Evolutionary conservation across 2,113 vertebrate species (phyloP), one percentile per base, ranked within the genome.

Genomic region (Heterochromis multidens): DNA sequence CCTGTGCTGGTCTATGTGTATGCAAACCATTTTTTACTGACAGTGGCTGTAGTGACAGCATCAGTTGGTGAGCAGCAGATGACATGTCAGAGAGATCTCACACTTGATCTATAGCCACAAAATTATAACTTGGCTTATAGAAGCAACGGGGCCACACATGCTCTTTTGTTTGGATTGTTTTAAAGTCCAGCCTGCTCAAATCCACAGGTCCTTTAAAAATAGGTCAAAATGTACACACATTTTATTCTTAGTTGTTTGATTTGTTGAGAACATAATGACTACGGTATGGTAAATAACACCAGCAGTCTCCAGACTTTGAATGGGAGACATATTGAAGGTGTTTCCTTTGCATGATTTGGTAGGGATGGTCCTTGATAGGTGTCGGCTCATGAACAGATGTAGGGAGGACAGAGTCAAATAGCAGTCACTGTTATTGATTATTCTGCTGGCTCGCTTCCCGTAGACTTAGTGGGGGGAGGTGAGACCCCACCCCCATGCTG

Each of bases 391-490:
- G 43, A 70, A 43, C 52, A 23, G 63, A 77, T 79, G 78, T 82
- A 21, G 57, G 63, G 23, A 82, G 57, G 77, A 61, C 40, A 21
- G 67, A 90, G 85, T 93, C 78, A 62, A 81, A 89, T 72, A 80
- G 77, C 88, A 82, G 90, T 85, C 77, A 77, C 86, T 91, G 91
- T 52, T 95, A 96, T 96, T 94, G 95, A 96, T 95, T 90, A 88
- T 81, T 46, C 33, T 58, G 17, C 80, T 94, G 92, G 90, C 91
- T 84, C 2, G 70, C 65, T 93, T 90, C 90, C 93, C 25, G 93
- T 91, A 93, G 92, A 89, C 91, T 93, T 62, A 77, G 86, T 89
- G 43, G 80, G 82, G 94, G 92, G 93, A 92, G 93, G 89, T 89
- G 88, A 92, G 90, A 87, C 88, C 78, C 92, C 90, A 46, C 89